Conservation (phyloP, 2,888 invertebrate species). For the Drosophila mayaguana region DNA sequence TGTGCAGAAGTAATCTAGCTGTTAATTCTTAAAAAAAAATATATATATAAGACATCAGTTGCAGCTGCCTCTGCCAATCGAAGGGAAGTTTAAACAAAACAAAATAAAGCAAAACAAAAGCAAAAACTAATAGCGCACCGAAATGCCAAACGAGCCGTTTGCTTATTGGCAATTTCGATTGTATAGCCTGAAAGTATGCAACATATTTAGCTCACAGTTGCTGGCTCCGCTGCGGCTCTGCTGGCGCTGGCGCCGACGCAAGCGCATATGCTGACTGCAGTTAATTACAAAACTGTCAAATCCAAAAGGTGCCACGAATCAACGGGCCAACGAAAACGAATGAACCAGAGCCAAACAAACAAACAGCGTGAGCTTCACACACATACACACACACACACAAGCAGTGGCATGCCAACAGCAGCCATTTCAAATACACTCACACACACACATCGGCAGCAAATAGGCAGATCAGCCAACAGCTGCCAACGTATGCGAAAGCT, state of each 20-base stretch:
- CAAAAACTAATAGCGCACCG: constrained; percentile 61
- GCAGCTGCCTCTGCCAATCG: constrained; percentile 19
- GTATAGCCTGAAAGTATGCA: constrained; percentile 72
- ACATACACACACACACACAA: constrained; percentile 22
- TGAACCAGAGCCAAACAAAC: constrained; percentile 57
- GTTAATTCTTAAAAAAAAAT: background rate
- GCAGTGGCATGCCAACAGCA: constrained; percentile 59
- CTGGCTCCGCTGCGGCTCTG: constrained; percentile 14
- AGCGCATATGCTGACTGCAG: constrained; percentile 80
- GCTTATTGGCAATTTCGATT: constrained; percentile 68
- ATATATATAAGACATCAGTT: constrained; percentile 5
- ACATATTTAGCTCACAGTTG: constrained; percentile 49
- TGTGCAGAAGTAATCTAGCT: too few relatives aligned
- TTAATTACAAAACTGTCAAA: constrained; percentile 86
- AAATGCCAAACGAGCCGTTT: constrained; percentile 61
- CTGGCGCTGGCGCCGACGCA: constrained; percentile 32
- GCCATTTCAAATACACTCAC: constrained; percentile 51
- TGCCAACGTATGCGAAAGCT: constrained; percentile 64
- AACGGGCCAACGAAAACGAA: constrained; percentile 63
- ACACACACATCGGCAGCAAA: constrained; percentile 44
- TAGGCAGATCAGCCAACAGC: constrained; percentile 78
- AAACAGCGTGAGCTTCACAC: constrained; percentile 42
- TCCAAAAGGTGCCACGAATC: constrained; percentile 83
- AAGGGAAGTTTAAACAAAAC: constrained; percentile 42
- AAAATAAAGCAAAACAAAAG: too few relatives aligned